A percentile compares a stretch with the other conserved stretches of the same genome.
These are phyloP conservation scores for Asteroscopus sphinx DNA, from an alignment of 2,888 invertebrate genomes.

Conservation along the genomic window DNA sequence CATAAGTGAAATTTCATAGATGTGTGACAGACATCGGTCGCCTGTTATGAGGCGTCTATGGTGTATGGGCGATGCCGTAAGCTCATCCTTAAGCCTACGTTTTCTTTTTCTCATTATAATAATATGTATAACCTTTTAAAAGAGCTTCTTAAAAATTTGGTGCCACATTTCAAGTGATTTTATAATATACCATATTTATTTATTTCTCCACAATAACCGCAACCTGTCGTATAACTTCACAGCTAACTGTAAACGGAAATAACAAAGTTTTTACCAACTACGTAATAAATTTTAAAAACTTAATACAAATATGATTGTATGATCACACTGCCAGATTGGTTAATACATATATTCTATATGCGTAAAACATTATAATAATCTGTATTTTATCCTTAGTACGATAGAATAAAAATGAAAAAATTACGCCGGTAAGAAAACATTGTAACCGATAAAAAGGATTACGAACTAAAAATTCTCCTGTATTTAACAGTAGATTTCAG, in stretches of 20 bases:
- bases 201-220: not conserved
- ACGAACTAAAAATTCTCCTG: not conserved
- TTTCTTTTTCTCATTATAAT: too few species aligned
- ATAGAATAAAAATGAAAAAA: constrained; percentile 37
- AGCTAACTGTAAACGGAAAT: constrained; percentile 44
- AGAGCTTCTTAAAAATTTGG: too few species aligned
- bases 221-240: constrained; percentile 11
- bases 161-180: too few species aligned
- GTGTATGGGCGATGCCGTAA: too few species aligned
- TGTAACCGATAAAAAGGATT: constrained; percentile 24
- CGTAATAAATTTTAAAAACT: constrained; percentile 55
- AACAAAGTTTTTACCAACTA: constrained; percentile 44
- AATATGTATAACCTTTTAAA: too few species aligned
- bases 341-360: constrained; percentile 53
- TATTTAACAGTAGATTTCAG: not conserved
- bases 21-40: too few species aligned
- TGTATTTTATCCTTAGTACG: constrained; percentile 54
- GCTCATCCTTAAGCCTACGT: too few species aligned
- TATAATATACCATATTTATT: not conserved
- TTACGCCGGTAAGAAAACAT: constrained; percentile 31
- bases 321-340: constrained; percentile 28
- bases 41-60: too few species aligned
- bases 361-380: constrained; percentile 55
- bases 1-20: too few species aligned
- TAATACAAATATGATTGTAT: constrained; percentile 46